Evolutionary conservation across 2,113 vertebrate genomes (phyloP).

Genomic region (Mugil cephalus): DNA sequence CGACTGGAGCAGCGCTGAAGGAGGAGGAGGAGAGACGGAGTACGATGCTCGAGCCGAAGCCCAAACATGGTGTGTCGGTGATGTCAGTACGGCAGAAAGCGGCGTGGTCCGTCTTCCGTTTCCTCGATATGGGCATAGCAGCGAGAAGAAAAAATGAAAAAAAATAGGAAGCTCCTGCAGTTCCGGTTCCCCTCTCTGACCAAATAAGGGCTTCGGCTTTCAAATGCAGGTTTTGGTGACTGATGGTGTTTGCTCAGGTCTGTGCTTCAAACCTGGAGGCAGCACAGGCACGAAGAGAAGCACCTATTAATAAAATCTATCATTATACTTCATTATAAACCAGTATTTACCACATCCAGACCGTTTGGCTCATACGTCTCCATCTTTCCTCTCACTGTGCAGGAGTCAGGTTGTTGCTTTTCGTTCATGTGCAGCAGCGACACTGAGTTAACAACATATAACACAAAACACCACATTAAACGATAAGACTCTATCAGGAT

Average conservation of each 20-base stretch:
- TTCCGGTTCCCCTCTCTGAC: slow-evolving; percentile 64
- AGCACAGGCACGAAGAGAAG: neutral
- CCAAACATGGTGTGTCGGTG: slow-evolving; percentile 75
- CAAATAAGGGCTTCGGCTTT: slow-evolving; percentile 54
- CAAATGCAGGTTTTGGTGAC: slow-evolving; percentile 31
- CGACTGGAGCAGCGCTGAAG: slow-evolving; percentile 31
- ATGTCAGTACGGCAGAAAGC: slow-evolving; percentile 65
- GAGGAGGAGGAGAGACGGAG: slow-evolving; percentile 54
- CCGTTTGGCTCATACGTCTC: no score
- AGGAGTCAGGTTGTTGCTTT: neutral
- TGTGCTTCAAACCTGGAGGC: neutral
- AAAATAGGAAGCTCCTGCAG: slow-evolving; percentile 68
- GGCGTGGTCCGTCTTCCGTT: slow-evolving; percentile 61
- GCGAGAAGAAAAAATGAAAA: neutral
- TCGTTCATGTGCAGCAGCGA: no score
- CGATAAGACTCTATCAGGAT: no score
- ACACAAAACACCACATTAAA: no score
- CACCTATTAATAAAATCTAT: neutral
- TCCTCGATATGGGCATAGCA: slow-evolving; percentile 73
- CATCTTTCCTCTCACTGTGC: no score
- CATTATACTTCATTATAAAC: no score
- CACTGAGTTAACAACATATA: no score
- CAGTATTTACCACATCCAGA: neutral
- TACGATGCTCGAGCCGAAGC: slow-evolving; percentile 29
- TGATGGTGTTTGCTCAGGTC: slow-evolving; percentile 10